Base-by-base conservation (phyloP, 1,140 invertebrate genomes). In the Centruroides vittatus region DNA sequence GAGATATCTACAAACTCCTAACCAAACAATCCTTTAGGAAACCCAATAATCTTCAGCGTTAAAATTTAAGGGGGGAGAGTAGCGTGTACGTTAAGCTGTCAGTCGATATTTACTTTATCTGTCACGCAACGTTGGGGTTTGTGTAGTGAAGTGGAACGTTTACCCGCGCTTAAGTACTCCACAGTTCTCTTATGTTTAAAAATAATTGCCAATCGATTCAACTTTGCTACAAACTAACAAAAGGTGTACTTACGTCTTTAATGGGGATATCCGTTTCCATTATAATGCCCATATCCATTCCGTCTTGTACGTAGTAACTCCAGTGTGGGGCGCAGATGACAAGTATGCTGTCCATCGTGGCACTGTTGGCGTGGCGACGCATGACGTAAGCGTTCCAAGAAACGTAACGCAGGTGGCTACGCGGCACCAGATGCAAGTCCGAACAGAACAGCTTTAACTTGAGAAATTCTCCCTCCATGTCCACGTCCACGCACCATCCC, bases 231-330 rank as follows among this genome's bases (percentile, higher is more conserved):
- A 23, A 41, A 8, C 41, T 8, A 41, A 8, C 41, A 4, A 62
- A 13, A 51, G 10, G 8, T 34, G 4, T 23, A 62, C 73, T 75
- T 70, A 90, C 84, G 73, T 88, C 85, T 72, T 85, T 84, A 9
- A 88, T 82, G 2, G 82, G 79, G 3, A 92, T 78, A 64, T 85
- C 82, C 3, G 86, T 87, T 69, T 88, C 86, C 84, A 89, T 88
- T 68, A 88, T 86, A 50, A 88, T 82, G 2, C 86, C 86, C 68
- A 90, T 87, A 70, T 91, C 88, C 0, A 80, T 79, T 35, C 81
- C 83, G 58, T 90, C 87, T 70, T 90, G 88, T 8, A 86, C 83
- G 71, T 90, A 93, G 71, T 91, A 93, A 63, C 86, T 84, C 66
- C 82, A 82, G 71, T 86, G 89, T 5, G 87, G 88, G 1, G 83